Evolutionary conservation across 2,888 invertebrate species (phyloP).

Genomic region (Heliconius sara): DNA sequence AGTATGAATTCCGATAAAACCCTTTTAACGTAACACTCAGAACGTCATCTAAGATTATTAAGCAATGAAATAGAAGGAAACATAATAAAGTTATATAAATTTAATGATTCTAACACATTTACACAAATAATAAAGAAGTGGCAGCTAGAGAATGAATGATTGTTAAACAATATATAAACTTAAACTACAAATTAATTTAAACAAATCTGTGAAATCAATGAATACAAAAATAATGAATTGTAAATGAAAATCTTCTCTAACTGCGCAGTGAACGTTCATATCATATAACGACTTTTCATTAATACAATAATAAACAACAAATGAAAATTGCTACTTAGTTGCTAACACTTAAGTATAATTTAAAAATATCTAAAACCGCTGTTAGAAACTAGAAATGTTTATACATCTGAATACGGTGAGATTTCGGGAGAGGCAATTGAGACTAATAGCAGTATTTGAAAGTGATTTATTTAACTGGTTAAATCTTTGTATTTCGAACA

Average conservation of each 20-base stretch:
- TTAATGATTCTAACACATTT: slow-evolving; percentile 25
- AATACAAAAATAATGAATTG: background rate
- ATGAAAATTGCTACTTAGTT: slow-evolving; percentile 20
- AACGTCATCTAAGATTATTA: background rate
- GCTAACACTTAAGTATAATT: slow-evolving; percentile 19
- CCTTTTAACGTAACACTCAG: background rate
- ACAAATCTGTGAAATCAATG: background rate
- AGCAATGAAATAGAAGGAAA: slow-evolving; percentile 23
- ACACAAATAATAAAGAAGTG: slow-evolving; percentile 18
- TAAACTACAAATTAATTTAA: background rate
- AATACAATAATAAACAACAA: slow-evolving; percentile 15
- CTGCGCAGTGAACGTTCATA: background rate
- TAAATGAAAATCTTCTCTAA: background rate
- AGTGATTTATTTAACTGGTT: slow-evolving; percentile 66
- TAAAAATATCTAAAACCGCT: slow-evolving; percentile 25
- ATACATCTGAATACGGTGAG: slow-evolving; percentile 6
- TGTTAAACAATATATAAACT: slow-evolving; percentile 3
- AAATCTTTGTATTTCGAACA: slow-evolving; percentile 67
- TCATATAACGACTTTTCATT: background rate
- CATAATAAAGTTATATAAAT: slow-evolving; percentile 27
- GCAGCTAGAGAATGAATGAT: slow-evolving; percentile 14
- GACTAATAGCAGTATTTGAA: slow-evolving; percentile 64
- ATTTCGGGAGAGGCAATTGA: slow-evolving; percentile 51
- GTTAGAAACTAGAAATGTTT: background rate
- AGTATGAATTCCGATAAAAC: background rate